Evolutionary conservation across 2,888 invertebrate species (phyloP).

Genomic region (Cremastinae sp.): DNA sequence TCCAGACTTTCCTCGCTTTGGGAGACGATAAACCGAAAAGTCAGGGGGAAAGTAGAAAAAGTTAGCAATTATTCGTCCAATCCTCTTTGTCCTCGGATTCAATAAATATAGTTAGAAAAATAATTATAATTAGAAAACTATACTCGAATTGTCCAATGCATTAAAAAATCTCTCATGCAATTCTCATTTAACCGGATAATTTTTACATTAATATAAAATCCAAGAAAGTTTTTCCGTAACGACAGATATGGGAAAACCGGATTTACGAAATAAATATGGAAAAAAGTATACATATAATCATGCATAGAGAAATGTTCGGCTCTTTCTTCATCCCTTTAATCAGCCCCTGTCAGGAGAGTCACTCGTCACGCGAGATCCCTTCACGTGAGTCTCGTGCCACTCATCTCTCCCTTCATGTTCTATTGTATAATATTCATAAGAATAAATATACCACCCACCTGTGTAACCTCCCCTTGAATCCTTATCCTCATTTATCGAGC

Average conservation of each 20-base stretch:
- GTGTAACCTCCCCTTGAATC: constrained; percentile 9
- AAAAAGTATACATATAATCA: constrained; percentile 12
- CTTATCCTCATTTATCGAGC: not conserved
- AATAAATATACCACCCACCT: constrained; percentile 69
- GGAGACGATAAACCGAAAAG: not conserved
- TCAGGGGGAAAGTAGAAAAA: not conserved
- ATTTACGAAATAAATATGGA: constrained; percentile 21
- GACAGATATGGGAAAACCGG: not conserved
- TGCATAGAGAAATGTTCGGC: constrained; percentile 17
- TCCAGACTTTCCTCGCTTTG: constrained; percentile 2
- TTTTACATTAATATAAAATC: not conserved
- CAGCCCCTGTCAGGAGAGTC: constrained; percentile 67
- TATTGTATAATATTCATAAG: constrained; percentile 67
- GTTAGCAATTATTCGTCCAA: not conserved
- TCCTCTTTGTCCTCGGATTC: too few relatives aligned
- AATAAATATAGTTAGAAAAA: too few relatives aligned
- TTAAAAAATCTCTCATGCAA: too few relatives aligned
- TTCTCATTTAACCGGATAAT: not conserved
- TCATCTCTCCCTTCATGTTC: constrained; percentile 19
- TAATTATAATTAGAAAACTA: too few relatives aligned
- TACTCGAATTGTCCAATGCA: too few relatives aligned
- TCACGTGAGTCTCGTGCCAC: constrained; percentile 18
- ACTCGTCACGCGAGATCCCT: constrained; percentile 70
- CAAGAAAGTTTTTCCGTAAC: not conserved
- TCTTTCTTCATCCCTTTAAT: constrained; percentile 60